phyloP scores from a whole-genome alignment of 35 echinoderm and acorn worm genomes.

The Acanthaster planci region DNA sequence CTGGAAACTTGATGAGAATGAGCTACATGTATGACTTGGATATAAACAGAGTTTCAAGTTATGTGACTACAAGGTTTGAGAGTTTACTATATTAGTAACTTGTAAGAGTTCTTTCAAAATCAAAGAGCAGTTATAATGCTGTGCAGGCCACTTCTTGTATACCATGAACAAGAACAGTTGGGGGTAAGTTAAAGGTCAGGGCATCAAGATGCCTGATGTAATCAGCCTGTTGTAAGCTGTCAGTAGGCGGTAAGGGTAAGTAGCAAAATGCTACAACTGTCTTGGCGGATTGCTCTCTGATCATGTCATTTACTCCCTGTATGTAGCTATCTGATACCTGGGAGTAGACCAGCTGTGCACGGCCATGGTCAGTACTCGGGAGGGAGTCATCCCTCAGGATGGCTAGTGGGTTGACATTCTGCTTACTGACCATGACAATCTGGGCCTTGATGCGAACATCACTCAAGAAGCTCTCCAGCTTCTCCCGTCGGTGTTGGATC shows the following conservation, averaged over 20 bases:
- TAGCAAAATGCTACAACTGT: constrained; percentile 83
- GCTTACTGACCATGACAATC: constrained; percentile 71
- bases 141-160: constrained; percentile 75
- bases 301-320: constrained; percentile 66
- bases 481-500: constrained; percentile 53
- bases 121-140: constrained; percentile 42
- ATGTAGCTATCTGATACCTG: constrained; percentile 77
- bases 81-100: no score
- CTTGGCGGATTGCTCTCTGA: constrained; percentile 52
- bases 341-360: constrained; percentile 29
- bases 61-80: no score
- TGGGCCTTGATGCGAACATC: constrained; percentile 88
- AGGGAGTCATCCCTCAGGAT: constrained; percentile 16
- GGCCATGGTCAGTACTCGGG: constrained; percentile 15
- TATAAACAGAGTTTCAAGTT: no score
- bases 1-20: no score
- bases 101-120: no score
- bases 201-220: constrained; percentile 78
- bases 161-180: constrained; percentile 92
- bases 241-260: constrained; percentile 76
- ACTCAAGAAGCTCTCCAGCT: constrained; percentile 68
- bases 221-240: constrained; percentile 52
- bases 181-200: constrained; percentile 70
- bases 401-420: constrained; percentile 64
- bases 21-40: no score